Evolutionary conservation across 2,888 invertebrate genomes (phyloP).

Genomic region (Drosophila nr. perissopoda): DNA sequence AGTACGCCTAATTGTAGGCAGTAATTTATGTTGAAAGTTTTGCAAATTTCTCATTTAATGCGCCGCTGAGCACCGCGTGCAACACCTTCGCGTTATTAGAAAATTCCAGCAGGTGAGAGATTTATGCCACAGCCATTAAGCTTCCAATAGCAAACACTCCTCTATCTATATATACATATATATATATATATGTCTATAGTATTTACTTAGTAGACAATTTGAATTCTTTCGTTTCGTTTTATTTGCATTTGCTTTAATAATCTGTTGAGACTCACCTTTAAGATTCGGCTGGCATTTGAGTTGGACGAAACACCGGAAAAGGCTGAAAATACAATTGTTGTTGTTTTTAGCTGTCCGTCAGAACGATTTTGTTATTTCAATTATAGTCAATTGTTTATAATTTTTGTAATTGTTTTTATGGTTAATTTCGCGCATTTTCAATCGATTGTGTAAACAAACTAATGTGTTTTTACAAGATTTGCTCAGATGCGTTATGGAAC

Average conservation of each 20-base stretch:
- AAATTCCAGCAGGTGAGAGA: slow-evolving; percentile 74
- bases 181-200: not conserved
- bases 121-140: slow-evolving; percentile 68
- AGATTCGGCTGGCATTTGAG: slow-evolving; percentile 39
- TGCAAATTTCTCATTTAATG: slow-evolving; percentile 72
- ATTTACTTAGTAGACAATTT: slow-evolving; percentile 1
- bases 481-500: slow-evolving; percentile 1
- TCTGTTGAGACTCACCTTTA: slow-evolving; percentile 50
- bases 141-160: slow-evolving; percentile 42
- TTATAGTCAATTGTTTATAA: slow-evolving; percentile 58
- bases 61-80: slow-evolving; percentile 51
- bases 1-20: slow-evolving; percentile 60
- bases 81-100: slow-evolving; percentile 75
- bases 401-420: slow-evolving; percentile 71
- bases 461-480: slow-evolving; percentile 37
- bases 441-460: slow-evolving; percentile 58
- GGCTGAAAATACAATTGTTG: slow-evolving; percentile 48
- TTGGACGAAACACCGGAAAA: slow-evolving; percentile 38
- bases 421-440: slow-evolving; percentile 58
- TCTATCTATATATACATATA: slow-evolving; percentile 8
- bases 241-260: slow-evolving; percentile 35
- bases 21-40: slow-evolving; percentile 75
- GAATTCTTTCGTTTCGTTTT: slow-evolving; percentile 37
- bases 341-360: slow-evolving; percentile 31
- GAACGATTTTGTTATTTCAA: slow-evolving; percentile 23